Evolutionary conservation across 2,113 vertebrate species (phyloP), one percentile per base, ranked within the genome.

Genomic region (Ginglymostoma cirratum): DNA sequence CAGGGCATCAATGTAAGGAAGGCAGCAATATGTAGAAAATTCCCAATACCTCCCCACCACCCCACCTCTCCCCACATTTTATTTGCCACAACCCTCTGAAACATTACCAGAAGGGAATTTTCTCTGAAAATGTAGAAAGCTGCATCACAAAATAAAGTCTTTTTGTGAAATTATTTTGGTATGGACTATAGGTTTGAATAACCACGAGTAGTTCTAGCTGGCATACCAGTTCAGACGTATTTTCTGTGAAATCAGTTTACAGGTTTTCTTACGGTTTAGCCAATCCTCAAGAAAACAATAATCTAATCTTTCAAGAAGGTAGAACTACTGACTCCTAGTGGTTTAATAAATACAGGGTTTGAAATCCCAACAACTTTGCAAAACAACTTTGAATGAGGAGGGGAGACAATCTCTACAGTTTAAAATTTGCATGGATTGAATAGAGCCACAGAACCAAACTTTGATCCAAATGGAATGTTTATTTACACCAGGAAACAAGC

Each of bases 251-350:
- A 70, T 48, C 66, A 70, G 66, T 42, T 48, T 95, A 34, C 42
- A 72, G 42, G n/a, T 42, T 24, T 95, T 21, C 48, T 95, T 72
- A 72, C 93, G 27, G 66, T 48, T 69, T 38, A 94, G 66, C 66
- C 66, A 95, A 95, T 70, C 93, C 17, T 61, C 93, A 24, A 42
- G 42, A 95, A 95, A 72, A 48, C 67, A 38, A 95, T 21, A 10
- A 72, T 70, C 66, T 95, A 95, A 95, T 70, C 21, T 45, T 69
- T 70, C 93, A 95, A 95, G 42, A 45, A 34, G 69, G 67, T 95
- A 95, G 42, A 95, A 52, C 69, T 72, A 95, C 94, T 48, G 94
- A 95, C 67, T 95, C 94, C 69, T 72, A 34, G 94, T 95, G 94
- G 67, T 45, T 52, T 70, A 95, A 45, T 70, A 94, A 42, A 76